Percentiles rank a stretch among this genome's conserved stretches.
Evolutionary conservation across 2,113 vertebrate genomes (phyloP).

Genomic region (Tichodroma muraria): DNA sequence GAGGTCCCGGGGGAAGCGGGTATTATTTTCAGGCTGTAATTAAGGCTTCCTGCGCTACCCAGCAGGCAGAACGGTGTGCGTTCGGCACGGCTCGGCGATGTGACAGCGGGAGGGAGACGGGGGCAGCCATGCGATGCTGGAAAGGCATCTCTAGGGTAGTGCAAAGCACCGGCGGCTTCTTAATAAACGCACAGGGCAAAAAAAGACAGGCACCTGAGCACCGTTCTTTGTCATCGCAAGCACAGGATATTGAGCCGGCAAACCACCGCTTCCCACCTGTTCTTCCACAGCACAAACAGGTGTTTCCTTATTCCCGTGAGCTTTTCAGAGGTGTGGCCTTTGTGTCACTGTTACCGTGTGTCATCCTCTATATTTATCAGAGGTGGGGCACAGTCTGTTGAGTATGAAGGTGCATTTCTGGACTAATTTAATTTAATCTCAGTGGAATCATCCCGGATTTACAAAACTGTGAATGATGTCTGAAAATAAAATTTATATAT

Average conservation of each 20-base stretch:
- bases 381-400: background rate
- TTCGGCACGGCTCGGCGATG: background rate
- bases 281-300: background rate
- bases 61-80: background rate
- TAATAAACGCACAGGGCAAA: background rate
- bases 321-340: conserved; percentile 25
- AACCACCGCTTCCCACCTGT: conserved; percentile 54
- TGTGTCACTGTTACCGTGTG: background rate
- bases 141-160: background rate
- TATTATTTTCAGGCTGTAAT: background rate
- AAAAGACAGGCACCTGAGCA: background rate
- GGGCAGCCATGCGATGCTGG: background rate
- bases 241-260: background rate
- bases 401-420: background rate
- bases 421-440: background rate
- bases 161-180: background rate
- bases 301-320: conserved; percentile 7
- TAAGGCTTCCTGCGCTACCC: background rate
- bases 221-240: background rate
- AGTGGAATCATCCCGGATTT: background rate
- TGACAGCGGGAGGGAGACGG: background rate
- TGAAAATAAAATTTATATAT: background rate
- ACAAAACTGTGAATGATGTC: background rate
- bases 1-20: background rate
- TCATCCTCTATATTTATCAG: background rate